phyloP scores from a whole-genome alignment of 92 coral and sea anemone genomes.

The Pocillopora meandrina region DNA sequence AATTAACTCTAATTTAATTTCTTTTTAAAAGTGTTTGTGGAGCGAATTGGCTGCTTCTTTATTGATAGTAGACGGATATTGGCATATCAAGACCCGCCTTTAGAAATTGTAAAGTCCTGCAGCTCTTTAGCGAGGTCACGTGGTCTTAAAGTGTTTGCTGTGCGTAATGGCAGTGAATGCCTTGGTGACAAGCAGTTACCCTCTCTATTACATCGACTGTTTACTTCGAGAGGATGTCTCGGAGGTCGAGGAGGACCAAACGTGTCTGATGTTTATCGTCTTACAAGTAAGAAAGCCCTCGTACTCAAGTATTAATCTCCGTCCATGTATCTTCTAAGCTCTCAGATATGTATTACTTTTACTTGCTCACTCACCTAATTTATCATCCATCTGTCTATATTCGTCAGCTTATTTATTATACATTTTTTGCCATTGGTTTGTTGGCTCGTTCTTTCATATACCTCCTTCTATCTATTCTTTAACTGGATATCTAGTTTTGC shows the following conservation, averaged over 20 bases:
- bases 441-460: no score
- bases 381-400: no score
- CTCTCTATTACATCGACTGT: background rate
- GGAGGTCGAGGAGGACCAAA: constrained; percentile 34
- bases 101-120: constrained; percentile 15
- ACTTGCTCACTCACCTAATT: no score
- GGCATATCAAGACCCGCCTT: background rate
- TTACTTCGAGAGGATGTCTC: constrained; percentile 2
- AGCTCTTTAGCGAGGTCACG: background rate
- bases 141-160: constrained; percentile 17
- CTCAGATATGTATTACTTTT: no score
- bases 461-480: no score
- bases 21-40: constrained; percentile 3
- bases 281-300: no score
- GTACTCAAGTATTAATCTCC: no score
- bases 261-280: constrained; percentile 19
- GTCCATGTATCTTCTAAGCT: no score
- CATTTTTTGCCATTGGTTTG: no score
- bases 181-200: background rate
- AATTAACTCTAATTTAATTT: no score
- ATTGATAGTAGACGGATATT: background rate
- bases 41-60: constrained; percentile 21
- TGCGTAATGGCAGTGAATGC: constrained; percentile 15
- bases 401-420: no score
- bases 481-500: no score